Evolutionary conservation across 2,113 vertebrate genomes (phyloP).

Genomic region (Nipponia nippon): DNA sequence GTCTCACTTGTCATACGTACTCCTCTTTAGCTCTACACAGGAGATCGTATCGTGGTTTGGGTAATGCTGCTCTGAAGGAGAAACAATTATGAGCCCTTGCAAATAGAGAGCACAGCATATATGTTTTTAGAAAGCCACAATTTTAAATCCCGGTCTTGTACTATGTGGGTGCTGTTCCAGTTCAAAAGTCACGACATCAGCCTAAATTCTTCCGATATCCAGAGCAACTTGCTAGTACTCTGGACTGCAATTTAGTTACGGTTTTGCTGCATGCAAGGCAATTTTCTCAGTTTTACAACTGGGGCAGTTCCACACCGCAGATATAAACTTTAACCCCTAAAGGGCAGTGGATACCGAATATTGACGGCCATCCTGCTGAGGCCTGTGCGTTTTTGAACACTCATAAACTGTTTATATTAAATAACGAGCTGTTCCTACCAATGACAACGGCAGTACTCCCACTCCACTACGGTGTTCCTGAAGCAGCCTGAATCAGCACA

Average conservation of each 20-base stretch:
- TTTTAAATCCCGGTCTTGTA: not conserved
- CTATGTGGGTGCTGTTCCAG: not conserved
- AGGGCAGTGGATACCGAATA: accelerated
- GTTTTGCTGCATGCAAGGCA: not conserved
- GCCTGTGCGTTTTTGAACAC: not conserved
- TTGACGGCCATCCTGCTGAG: not conserved
- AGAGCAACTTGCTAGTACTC: not conserved
- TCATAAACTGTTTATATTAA: not conserved
- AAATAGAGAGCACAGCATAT: not conserved
- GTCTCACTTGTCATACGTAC: not conserved
- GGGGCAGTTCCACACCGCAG: not conserved
- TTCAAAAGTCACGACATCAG: not conserved
- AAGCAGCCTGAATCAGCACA: not conserved
- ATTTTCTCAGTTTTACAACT: not conserved
- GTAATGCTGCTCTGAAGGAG: not conserved
- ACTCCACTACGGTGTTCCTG: not conserved
- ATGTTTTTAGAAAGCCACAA: not conserved
- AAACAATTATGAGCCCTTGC: not conserved
- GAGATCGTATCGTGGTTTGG: not conserved
- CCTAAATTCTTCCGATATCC: not conserved
- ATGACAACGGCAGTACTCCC: not conserved
- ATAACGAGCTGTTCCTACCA: not conserved
- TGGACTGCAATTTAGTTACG: not conserved
- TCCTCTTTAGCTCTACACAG: not conserved
- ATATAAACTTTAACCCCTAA: not conserved